phyloP scores from a whole-genome alignment of 2,113 vertebrate genomes.

The Cynoglossus semilaevis region DNA sequence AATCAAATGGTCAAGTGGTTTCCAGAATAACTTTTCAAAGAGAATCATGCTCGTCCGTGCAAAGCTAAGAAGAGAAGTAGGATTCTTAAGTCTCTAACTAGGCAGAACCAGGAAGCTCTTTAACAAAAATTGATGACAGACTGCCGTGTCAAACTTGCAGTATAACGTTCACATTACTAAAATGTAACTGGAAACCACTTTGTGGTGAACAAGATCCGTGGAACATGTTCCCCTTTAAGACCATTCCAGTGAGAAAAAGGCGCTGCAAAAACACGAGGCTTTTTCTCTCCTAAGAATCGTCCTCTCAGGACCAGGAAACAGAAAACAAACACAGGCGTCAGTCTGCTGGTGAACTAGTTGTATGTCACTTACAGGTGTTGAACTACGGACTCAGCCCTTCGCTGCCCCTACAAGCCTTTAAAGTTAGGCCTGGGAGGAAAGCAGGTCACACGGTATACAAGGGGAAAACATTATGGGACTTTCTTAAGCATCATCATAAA shows the following conservation, averaged over 20 bases:
- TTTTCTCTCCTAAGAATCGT: slow-evolving; percentile 64
- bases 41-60: slow-evolving; percentile 39
- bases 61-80: slow-evolving; percentile 24
- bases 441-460: slow-evolving; percentile 99
- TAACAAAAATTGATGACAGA: slow-evolving; percentile 14
- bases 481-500: slow-evolving; percentile 63
- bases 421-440: slow-evolving; percentile 99
- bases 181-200: slow-evolving; percentile 67
- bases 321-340: slow-evolving; percentile 78
- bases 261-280: slow-evolving; percentile 50
- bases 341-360: slow-evolving; percentile 91
- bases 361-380: slow-evolving; percentile 99
- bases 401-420: slow-evolving; percentile 98
- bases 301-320: slow-evolving; percentile 63
- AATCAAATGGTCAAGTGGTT: slow-evolving; percentile 67
- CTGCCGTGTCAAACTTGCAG: slow-evolving; percentile 20
- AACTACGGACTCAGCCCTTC: slow-evolving; percentile 98
- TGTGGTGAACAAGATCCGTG: slow-evolving; percentile 38
- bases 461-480: slow-evolving; percentile 71
- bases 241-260: slow-evolving; percentile 55
- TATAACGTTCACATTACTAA: slow-evolving; percentile 25
- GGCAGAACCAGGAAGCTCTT: too few species aligned
- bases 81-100: slow-evolving; percentile 15
- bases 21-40: slow-evolving; percentile 53
- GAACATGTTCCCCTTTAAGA: slow-evolving; percentile 47